Evolutionary conservation across 2,113 vertebrate species (phyloP), one percentile per base, ranked within the genome.

Genomic region (Columba janthina): DNA sequence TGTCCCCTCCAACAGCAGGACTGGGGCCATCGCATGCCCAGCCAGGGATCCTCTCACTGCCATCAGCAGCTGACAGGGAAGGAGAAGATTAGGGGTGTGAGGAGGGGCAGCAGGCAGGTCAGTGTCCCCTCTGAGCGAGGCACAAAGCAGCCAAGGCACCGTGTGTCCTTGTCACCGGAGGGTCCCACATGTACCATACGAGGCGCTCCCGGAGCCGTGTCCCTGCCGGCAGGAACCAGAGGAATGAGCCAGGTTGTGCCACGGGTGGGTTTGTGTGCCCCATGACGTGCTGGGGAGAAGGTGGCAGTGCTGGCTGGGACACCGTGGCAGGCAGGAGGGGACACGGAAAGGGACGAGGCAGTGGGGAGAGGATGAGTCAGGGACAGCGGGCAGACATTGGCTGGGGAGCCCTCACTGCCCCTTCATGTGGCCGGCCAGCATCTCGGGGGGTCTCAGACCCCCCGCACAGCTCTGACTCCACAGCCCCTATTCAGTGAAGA

Each of bases 381-480:
- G 74, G 66, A 18, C 53, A 13, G 65, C 13, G 25, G 60, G n/a
- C 50, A 61, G 19, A 11, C 5, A 0, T 60, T 11, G 11, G 32
- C 36, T 0, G 2, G 38, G 61, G 66, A 91, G 85, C 85, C 50
- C 53, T 57, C 25, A 70, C 74, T 85, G 31, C 36, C 65, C 32
- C 24, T 69, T 40, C 21, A 1, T 2, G 0, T 0, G 1, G 36
- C n/a, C 0, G 0, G 34, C 12, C 72, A 5, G 24, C 2, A 0
- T 25, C 64, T 1, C 0, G n/a, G 48, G 42, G 64, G 36, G 31
- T 73, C 83, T 57, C 85, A 26, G 28, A 8, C 25, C 34, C 73
- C 12, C 77, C 87, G 66, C 36, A 77, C 58, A 57, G 85, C 74
- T 95, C 74, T 85, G 90, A 25, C 21, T 69, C 85, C 58, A 62